Evolutionary conservation across 2,888 invertebrate species (phyloP), one percentile per base, ranked within the genome.

Genomic region (Sphinx pinastri): DNA sequence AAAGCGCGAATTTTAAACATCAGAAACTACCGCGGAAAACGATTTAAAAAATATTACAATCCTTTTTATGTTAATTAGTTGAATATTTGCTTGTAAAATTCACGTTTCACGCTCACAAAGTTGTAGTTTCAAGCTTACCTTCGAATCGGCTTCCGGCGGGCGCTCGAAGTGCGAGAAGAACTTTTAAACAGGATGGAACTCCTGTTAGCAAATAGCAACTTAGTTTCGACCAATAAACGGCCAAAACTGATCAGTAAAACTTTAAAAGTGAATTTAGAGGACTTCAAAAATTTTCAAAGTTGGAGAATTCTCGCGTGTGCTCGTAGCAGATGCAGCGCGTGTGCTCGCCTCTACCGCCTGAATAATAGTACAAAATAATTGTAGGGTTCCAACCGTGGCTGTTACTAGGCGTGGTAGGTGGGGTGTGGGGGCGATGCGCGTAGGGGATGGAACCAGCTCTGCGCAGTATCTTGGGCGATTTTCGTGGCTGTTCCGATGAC

Each of bases 381-480:
- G 63, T 49, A 13, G 63, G 47, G 19, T 19, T 10, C 57, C 12
- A 45, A 13, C 54, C 13, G 16, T n/a, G 51, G 68, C 72, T 79
- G 81, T 83, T 77, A 72, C 75, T 75, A 77, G 77, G 75, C 73
- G 79, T 75, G 77, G 79, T 77, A 77, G 79, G 78, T 31, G 47
- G 71, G 75, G 72, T 75, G 77, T 71, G 68, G 31, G 70, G 76
- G 71, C 68, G 73, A 73, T 88, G 88, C 88, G 88, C 82, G 10
- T 54, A 74, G 38, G 73, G 70, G 67, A 58, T 71, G 59, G 75
- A 80, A 67, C 38, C 14, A 13, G 54, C 58, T 71, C 51, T 88
- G 89, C 89, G 89, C 89, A 88, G 73, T 67, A 3, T 73, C 58
- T 63, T 55, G 71, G 3, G 73, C 81, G 75, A 86, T 77, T 74